Conservation (phyloP, 2,888 invertebrate species). For the Therioaphis trifolii region DNA sequence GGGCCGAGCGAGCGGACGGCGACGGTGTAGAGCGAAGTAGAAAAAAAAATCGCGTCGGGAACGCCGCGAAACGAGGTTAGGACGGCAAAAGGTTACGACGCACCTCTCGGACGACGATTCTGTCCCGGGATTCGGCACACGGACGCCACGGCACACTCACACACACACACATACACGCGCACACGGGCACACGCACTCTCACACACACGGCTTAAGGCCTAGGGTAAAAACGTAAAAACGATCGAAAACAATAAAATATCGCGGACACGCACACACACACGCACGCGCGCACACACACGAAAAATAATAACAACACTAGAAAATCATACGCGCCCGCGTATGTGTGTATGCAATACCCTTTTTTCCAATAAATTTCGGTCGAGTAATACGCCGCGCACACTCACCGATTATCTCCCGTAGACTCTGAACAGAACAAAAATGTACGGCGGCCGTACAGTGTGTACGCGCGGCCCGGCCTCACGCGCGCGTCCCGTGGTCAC, state of each 20-base stretch:
- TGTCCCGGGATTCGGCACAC: slow-evolving; percentile 35
- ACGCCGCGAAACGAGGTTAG: slow-evolving; percentile 56
- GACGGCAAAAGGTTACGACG: slow-evolving; percentile 62
- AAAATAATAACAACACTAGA: slow-evolving; percentile 58
- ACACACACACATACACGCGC: too few relatives aligned
- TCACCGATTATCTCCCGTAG: slow-evolving; percentile 62
- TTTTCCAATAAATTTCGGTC: slow-evolving; percentile 61
- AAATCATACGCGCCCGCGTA: slow-evolving; percentile 61
- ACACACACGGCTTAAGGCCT: too few relatives aligned
- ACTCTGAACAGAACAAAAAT: slow-evolving; percentile 61
- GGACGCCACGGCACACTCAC: slow-evolving; percentile 16
- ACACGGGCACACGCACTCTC: neutral
- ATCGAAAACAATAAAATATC: neutral
- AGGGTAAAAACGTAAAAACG: slow-evolving; percentile 2
- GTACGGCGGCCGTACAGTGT: slow-evolving; percentile 59
- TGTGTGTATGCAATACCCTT: slow-evolving; percentile 53
- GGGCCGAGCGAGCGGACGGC: neutral
- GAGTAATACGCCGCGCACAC: slow-evolving; percentile 63
- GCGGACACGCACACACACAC: slow-evolving; percentile 41
- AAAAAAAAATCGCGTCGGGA: neutral
- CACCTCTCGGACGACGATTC: slow-evolving; percentile 40
- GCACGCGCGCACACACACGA: slow-evolving; percentile 22
- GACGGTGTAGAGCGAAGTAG: too few relatives aligned
- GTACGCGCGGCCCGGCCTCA: slow-evolving; percentile 39
- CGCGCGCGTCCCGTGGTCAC: slow-evolving; percentile 59